Conservation (phyloP, 1,140 invertebrate genomes). For the Patella vulgata region DNA sequence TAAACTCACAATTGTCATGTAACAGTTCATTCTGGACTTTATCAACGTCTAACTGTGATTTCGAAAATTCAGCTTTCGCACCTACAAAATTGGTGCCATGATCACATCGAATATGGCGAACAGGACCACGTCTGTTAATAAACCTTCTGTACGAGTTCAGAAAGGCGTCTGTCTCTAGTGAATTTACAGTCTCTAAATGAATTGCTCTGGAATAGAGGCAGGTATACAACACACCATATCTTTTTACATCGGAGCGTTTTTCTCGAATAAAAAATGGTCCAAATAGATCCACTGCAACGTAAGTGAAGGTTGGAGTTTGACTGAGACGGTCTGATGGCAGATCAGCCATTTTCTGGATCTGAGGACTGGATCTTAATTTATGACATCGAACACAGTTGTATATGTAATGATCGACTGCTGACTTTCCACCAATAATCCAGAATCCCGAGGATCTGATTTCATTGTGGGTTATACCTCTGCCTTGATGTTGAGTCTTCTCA, state of each 20-base stretch:
- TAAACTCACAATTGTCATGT: constrained; percentile 19
- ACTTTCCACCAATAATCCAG: constrained; percentile 21
- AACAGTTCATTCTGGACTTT: not conserved
- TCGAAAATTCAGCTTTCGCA: constrained; percentile 33
- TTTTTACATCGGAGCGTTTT: constrained; percentile 13
- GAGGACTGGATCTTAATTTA: too few species aligned
- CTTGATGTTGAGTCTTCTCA: constrained; percentile 24
- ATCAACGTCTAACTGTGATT: constrained; percentile 3
- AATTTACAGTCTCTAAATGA: constrained; percentile 33
- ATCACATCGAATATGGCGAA: constrained; percentile 30
- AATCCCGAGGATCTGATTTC: constrained; percentile 16
- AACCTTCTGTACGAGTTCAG: constrained; percentile 18
- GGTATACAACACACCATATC: constrained; percentile 28
- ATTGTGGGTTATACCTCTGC: constrained; percentile 25
- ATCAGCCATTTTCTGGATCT: constrained; percentile 11
- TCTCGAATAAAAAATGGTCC: constrained; percentile 32
- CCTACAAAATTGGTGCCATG: constrained; percentile 42
- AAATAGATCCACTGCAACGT: constrained; percentile 40
- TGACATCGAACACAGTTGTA: too few species aligned
- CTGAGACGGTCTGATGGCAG: constrained; percentile 2
- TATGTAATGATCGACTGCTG: too few species aligned
- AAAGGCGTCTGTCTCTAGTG: constrained; percentile 29
- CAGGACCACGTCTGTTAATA: constrained; percentile 13
- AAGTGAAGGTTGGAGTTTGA: constrained; percentile 31
- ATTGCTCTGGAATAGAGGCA: constrained; percentile 23